Evolutionary conservation across 1,140 invertebrate species (phyloP).

Genomic region (Anoplophora glabripennis): DNA sequence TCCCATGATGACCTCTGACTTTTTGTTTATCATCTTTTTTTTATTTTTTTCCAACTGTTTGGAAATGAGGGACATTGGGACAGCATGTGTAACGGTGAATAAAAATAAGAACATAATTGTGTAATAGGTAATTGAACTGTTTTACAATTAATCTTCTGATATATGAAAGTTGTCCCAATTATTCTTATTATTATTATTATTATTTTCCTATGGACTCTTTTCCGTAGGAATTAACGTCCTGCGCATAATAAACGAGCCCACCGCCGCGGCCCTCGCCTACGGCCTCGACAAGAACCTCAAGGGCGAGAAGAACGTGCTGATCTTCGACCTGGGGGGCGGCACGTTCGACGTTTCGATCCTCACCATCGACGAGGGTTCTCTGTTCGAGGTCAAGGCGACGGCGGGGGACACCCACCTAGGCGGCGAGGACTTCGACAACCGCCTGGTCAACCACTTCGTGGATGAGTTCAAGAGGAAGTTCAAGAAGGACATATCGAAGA

Average conservation of each 20-base stretch:
- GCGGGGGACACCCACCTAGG: conserved; percentile 60
- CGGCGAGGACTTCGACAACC: conserved; percentile 61
- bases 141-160: too few species aligned
- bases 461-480: conserved; percentile 55
- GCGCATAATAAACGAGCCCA: conserved; percentile 77
- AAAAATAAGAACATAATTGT: too few species aligned
- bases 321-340: conserved; percentile 65
- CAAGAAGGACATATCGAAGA: conserved; percentile 52
- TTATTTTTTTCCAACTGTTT: too few species aligned
- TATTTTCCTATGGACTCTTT: too few species aligned
- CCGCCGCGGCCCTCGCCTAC: conserved; percentile 75
- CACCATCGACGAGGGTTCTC: conserved; percentile 66
- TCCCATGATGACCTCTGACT: too few species aligned
- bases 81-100: too few species aligned
- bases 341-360: conserved; percentile 77
- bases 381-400: conserved; percentile 68
- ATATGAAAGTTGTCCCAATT: too few species aligned
- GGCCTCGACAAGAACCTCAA: conserved; percentile 73
- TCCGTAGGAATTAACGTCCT: conserved; percentile 62
- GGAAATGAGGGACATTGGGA: too few species aligned
- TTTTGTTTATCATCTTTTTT: too few species aligned
- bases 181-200: too few species aligned
- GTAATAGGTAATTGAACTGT: too few species aligned
- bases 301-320: conserved; percentile 67
- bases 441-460: conserved; percentile 65